Evolutionary conservation across 2,888 invertebrate species (phyloP).

Genomic region (Cantharis lateralis): DNA sequence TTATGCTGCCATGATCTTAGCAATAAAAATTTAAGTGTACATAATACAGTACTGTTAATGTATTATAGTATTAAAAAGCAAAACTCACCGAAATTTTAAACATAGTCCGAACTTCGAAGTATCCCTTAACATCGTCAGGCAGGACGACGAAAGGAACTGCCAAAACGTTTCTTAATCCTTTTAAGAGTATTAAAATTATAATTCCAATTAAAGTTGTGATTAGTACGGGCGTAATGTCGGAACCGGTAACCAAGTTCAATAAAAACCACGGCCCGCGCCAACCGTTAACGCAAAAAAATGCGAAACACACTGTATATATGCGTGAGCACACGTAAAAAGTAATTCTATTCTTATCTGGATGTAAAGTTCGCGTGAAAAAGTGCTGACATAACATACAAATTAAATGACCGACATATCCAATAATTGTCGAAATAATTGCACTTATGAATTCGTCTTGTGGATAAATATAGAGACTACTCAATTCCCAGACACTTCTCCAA

Average conservation of each 20-base stretch:
- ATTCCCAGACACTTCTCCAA: constrained; percentile 86
- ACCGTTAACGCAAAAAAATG: constrained; percentile 81
- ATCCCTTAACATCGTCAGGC: constrained; percentile 75
- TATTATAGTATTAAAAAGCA: not conserved
- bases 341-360: constrained; percentile 71
- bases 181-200: constrained; percentile 68
- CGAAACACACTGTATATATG: constrained; percentile 75
- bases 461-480: constrained; percentile 74
- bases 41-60: not conserved
- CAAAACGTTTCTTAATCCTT: constrained; percentile 77
- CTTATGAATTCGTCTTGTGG: constrained; percentile 66
- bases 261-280: constrained; percentile 86
- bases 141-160: constrained; percentile 82
- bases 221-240: constrained; percentile 63
- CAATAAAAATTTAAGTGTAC: not conserved
- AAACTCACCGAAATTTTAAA: constrained; percentile 78
- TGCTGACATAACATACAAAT: constrained; percentile 71
- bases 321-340: constrained; percentile 73
- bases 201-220: constrained; percentile 70
- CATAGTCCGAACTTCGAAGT: constrained; percentile 85
- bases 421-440: constrained; percentile 68
- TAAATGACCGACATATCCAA: constrained; percentile 74
- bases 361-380: constrained; percentile 62
- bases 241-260: constrained; percentile 73
- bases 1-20: not conserved